phyloP scores from a whole-genome alignment of 2,888 invertebrate genomes.

The Venustoraphidia nigricollis region DNA sequence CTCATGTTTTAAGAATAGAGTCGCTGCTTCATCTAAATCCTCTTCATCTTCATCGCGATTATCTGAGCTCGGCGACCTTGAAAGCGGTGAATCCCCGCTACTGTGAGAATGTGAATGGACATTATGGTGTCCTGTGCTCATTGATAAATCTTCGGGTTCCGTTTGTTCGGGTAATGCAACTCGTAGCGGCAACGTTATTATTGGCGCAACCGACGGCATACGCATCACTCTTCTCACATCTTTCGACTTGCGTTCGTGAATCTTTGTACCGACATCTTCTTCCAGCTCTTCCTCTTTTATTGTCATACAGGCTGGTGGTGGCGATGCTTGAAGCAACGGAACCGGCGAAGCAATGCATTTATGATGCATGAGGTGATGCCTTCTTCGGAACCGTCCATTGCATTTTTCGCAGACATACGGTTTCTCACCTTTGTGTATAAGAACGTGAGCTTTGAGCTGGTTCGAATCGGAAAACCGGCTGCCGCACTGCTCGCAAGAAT shows the following conservation, averaged over 20 bases:
- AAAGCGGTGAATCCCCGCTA: constrained; percentile 29
- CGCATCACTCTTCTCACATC: constrained; percentile 36
- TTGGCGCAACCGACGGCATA: constrained; percentile 22
- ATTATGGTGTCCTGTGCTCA: constrained; percentile 37
- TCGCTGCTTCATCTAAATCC: constrained; percentile 35
- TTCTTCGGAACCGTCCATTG: constrained; percentile 62
- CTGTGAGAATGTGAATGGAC: constrained; percentile 26
- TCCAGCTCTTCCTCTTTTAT: constrained; percentile 20
- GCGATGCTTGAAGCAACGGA: constrained; percentile 17
- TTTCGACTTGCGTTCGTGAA: constrained; percentile 28
- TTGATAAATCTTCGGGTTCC: constrained; percentile 79
- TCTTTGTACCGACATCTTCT: constrained; percentile 15
- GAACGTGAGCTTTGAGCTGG: constrained; percentile 76
- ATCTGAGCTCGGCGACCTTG: constrained; percentile 26
- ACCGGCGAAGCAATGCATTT: constrained; percentile 45
- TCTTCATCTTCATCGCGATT: constrained; percentile 33
- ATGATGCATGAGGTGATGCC: constrained; percentile 75
- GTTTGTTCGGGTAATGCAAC: constrained; percentile 61
- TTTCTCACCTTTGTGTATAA: constrained; percentile 82
- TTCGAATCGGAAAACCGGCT: constrained; percentile 84
- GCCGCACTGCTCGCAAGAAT: constrained; percentile 72
- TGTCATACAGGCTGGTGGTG: constrained; percentile 23
- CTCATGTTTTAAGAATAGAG: constrained; percentile 31
- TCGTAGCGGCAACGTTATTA: constrained; percentile 22
- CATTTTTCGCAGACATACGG: constrained; percentile 73